A percentile compares a stretch with the other conserved stretches of the same genome.
Evolutionary conservation across 2,797 vertebrate species (phyloP).

Genomic region (Holocentrus rufus): DNA sequence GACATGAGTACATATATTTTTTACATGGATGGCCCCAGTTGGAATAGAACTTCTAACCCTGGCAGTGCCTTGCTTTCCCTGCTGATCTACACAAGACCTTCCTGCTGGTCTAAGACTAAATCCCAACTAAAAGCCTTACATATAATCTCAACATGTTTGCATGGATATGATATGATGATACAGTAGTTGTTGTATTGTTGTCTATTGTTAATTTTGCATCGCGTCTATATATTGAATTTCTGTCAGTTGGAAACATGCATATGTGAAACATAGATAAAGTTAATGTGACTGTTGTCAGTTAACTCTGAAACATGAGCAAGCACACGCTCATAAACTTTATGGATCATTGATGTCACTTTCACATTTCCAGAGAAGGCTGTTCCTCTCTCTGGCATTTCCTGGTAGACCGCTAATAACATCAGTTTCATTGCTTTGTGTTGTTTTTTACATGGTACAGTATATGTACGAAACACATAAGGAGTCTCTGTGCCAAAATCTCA

Average conservation of each 20-base stretch:
- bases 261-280: neutral
- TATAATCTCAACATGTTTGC: conserved; percentile 17
- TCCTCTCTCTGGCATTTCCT: conserved; percentile 6
- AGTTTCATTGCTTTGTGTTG: conserved; percentile 1
- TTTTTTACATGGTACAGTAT: neutral
- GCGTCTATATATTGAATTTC: conserved; percentile 10
- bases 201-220: conserved; percentile 32
- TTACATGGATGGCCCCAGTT: conserved; percentile 3
- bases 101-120: conserved; percentile 4
- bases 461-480: neutral
- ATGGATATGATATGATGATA: neutral
- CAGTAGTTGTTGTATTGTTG: no score
- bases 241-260: conserved; percentile 17
- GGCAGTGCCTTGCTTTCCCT: neutral
- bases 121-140: neutral
- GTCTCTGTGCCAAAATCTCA: conserved; percentile 14
- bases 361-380: neutral
- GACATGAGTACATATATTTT: neutral
- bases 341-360: neutral
- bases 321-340: neutral
- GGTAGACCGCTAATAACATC: neutral
- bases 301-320: neutral
- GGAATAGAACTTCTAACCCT: neutral
- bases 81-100: neutral
- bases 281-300: neutral